Percentiles rank a stretch among this genome's conserved stretches.
Evolutionary conservation across 2,888 invertebrate genomes (phyloP).

Genomic region (Lasioglossum malachurum): DNA sequence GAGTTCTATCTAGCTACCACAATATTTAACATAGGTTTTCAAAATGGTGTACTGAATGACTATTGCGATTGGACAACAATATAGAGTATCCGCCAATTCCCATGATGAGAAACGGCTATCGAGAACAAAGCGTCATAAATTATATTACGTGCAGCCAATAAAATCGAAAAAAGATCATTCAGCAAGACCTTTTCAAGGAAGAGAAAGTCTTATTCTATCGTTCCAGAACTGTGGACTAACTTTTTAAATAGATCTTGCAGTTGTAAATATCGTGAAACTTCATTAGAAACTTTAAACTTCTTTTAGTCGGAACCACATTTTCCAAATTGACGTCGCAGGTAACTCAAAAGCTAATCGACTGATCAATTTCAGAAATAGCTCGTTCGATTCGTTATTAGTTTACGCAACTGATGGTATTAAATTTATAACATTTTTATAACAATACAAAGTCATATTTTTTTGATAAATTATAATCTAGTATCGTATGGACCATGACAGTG

Average conservation of each 20-base stretch:
- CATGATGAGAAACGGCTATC: neutral
- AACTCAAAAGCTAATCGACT: neutral
- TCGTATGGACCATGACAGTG: too few relatives aligned
- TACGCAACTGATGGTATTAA: neutral
- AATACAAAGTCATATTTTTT: neutral
- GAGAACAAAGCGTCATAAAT: neutral
- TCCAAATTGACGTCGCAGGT: neutral
- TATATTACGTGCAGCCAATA: neutral
- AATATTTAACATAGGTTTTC: neutral
- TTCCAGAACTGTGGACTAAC: neutral
- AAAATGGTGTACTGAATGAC: neutral
- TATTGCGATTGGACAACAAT: neutral
- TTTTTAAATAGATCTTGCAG: neutral
- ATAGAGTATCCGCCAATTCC: slow-evolving; percentile 1
- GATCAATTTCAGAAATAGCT: neutral
- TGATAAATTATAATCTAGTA: neutral
- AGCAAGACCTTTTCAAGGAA: neutral
- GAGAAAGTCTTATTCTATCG: neutral
- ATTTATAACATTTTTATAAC: neutral
- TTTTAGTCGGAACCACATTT: neutral
- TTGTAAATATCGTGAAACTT: neutral
- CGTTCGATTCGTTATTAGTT: neutral
- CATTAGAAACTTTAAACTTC: neutral
- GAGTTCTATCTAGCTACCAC: too few relatives aligned
- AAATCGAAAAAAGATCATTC: neutral